Evolutionary conservation across 2,797 vertebrate species (phyloP).

Genomic region (Poeciliopsis turneri): DNA sequence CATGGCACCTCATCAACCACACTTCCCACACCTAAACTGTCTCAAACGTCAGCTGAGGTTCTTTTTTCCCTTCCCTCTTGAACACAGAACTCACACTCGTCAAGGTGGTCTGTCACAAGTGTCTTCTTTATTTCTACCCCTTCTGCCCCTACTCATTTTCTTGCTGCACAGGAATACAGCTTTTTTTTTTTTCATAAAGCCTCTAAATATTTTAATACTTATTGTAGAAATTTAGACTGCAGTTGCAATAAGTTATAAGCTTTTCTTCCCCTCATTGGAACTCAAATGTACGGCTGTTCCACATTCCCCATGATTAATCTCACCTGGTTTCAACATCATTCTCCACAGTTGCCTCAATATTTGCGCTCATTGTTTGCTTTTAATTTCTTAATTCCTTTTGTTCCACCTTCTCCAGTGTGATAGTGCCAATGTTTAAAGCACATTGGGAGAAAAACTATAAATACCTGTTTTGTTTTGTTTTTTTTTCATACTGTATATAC

Average conservation of each 20-base stretch:
- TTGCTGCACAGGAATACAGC: constrained; percentile 2
- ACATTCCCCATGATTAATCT: background rate
- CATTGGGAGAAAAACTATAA: too few species aligned
- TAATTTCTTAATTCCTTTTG: background rate
- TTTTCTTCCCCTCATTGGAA: constrained; percentile 14
- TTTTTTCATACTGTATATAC: background rate
- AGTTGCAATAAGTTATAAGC: constrained; percentile 40
- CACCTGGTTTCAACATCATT: background rate
- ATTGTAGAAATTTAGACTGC: constrained; percentile 14
- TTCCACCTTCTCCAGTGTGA: background rate
- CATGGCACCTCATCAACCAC: constrained; percentile 54
- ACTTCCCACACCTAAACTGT: constrained; percentile 44
- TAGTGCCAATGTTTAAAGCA: too few species aligned
- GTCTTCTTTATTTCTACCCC: constrained; percentile 20
- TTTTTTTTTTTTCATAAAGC: background rate
- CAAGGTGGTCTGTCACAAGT: constrained; percentile 33
- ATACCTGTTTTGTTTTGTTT: background rate
- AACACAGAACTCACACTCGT: constrained; percentile 46
- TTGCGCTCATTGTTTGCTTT: background rate
- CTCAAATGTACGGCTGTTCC: background rate
- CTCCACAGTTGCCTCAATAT: background rate
- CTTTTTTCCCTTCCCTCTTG: constrained; percentile 34
- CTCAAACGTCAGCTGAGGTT: constrained; percentile 41
- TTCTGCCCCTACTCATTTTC: background rate
- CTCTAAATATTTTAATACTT: constrained; percentile 14